These are phyloP conservation scores for Darevskia nairensis DNA, from an alignment of 2,797 vertebrate species.

Conservation along the genomic window DNA sequence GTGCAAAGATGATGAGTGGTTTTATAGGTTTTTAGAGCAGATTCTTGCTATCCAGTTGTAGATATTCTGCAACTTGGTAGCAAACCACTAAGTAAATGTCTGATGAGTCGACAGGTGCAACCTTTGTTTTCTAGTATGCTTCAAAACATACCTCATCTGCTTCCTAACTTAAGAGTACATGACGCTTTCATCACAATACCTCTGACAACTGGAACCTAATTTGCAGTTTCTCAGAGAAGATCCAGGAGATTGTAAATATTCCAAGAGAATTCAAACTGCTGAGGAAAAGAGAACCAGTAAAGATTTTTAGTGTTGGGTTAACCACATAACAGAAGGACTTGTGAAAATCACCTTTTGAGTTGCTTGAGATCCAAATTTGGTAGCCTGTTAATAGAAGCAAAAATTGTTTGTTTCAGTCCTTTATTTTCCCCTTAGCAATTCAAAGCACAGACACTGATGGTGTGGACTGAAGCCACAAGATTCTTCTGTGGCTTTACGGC, in stretches of 20 bases:
- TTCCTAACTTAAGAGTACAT: conserved; percentile 24
- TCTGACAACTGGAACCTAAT: conserved; percentile 42
- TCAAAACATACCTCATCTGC: conserved; percentile 5
- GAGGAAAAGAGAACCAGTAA: not conserved
- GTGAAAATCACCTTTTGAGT: conserved; percentile 90
- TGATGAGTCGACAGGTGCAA: conserved; percentile 8
- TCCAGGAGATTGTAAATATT: not conserved
- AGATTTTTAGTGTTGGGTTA: not conserved
- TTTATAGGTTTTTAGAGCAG: not conserved
- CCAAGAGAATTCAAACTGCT: not conserved
- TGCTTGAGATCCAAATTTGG: conserved; percentile 94
- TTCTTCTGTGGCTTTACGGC: no score
- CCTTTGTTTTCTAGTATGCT: not conserved
- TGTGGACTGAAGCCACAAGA: no score
- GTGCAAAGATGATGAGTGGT: not conserved
- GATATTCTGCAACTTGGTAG: not conserved
- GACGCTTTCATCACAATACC: conserved; percentile 22
- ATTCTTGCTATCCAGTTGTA: not conserved
- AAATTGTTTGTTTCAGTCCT: conserved; percentile 21
- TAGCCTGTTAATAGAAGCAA: conserved; percentile 81
- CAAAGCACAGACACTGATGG: not conserved
- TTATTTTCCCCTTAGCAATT: not conserved
- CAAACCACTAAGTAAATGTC: not conserved
- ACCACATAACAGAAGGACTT: not conserved
- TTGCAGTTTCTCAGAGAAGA: not conserved